phyloP scores from a whole-genome alignment of 2,888 invertebrate species.

The Macaria notata region DNA sequence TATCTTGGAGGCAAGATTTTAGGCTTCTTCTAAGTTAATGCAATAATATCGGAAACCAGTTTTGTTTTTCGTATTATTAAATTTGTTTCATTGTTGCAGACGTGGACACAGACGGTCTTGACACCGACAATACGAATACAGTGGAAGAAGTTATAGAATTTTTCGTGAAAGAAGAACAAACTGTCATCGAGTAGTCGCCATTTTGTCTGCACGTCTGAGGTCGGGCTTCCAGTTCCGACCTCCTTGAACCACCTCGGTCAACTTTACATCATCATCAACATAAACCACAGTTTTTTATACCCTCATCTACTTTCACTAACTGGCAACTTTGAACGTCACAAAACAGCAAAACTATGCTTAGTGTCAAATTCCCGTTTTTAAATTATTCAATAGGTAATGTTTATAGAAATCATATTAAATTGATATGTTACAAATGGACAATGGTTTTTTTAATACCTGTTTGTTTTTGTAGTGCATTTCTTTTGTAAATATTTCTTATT shows the following conservation, averaged over 20 bases:
- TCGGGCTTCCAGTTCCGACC: slow-evolving; percentile 53
- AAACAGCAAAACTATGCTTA: slow-evolving; percentile 55
- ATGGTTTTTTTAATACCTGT: slow-evolving; percentile 69
- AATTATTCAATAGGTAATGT: slow-evolving; percentile 77
- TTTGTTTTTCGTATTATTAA: background rate
- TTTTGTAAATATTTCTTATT: slow-evolving; percentile 37
- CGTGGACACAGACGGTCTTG: slow-evolving; percentile 96
- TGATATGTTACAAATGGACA: slow-evolving; percentile 76
- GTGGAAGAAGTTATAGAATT: slow-evolving; percentile 98
- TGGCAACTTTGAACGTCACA: slow-evolving; percentile 34
- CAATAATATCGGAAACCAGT: no score
- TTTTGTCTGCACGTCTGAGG: slow-evolving; percentile 54
- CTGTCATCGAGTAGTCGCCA: slow-evolving; percentile 87
- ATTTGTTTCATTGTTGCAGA: slow-evolving; percentile 79
- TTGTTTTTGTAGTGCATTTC: slow-evolving; percentile 48
- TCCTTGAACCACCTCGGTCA: slow-evolving; percentile 41
- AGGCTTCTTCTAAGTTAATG: no score
- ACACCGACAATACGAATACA: slow-evolving; percentile 91
- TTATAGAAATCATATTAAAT: slow-evolving; percentile 79
- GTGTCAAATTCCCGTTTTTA: slow-evolving; percentile 65
- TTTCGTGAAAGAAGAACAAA: slow-evolving; percentile 97
- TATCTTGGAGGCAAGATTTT: no score
- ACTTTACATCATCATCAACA: slow-evolving; percentile 44
- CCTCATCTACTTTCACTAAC: slow-evolving; percentile 36
- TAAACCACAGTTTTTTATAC: slow-evolving; percentile 53